Percentiles rank a stretch among this genome's conserved stretches.
These are phyloP conservation scores for Keiferia lycopersicella DNA, from an alignment of 2,888 invertebrate genomes.

Conservation along the genomic window DNA sequence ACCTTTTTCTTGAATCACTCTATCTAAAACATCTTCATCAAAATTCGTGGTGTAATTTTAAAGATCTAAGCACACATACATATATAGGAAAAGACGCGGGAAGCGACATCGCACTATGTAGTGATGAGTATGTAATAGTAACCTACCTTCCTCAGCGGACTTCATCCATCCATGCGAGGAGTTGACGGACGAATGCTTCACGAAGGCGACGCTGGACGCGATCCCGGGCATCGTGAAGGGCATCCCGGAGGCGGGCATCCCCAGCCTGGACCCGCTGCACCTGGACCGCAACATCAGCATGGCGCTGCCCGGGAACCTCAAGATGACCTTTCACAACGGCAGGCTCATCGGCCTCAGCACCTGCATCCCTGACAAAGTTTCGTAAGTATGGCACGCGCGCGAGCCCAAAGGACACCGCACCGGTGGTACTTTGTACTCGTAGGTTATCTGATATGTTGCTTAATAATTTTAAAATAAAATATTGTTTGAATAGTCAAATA, in stretches of 20 bases:
- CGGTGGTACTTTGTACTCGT: no score
- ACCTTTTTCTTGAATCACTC: no score
- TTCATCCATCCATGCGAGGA: constrained; percentile 73
- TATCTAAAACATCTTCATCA: no score
- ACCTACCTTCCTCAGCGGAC: constrained; percentile 58
- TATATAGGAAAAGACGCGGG: no score
- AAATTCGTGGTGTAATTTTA: no score
- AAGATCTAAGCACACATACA: no score
- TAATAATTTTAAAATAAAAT: no score
- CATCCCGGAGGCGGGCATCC: constrained; percentile 70
- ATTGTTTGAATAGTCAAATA: no score
- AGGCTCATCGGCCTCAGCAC: constrained; percentile 64
- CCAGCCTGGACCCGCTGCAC: constrained; percentile 62
- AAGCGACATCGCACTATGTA: no score
- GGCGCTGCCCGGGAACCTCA: constrained; percentile 67
- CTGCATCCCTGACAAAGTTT: constrained; percentile 70
- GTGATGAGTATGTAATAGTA: background rate
- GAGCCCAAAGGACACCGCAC: constrained; percentile 6
- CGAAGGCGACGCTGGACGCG: constrained; percentile 69
- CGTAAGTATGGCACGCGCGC: constrained; percentile 56
- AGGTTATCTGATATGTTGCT: background rate
- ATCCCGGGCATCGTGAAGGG: constrained; percentile 72
- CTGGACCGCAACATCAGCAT: constrained; percentile 71
- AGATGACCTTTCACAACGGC: constrained; percentile 75
- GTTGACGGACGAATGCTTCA: constrained; percentile 71